Evolutionary conservation across 2,797 vertebrate genomes (phyloP).

Genomic region (Forpus xanthops): DNA sequence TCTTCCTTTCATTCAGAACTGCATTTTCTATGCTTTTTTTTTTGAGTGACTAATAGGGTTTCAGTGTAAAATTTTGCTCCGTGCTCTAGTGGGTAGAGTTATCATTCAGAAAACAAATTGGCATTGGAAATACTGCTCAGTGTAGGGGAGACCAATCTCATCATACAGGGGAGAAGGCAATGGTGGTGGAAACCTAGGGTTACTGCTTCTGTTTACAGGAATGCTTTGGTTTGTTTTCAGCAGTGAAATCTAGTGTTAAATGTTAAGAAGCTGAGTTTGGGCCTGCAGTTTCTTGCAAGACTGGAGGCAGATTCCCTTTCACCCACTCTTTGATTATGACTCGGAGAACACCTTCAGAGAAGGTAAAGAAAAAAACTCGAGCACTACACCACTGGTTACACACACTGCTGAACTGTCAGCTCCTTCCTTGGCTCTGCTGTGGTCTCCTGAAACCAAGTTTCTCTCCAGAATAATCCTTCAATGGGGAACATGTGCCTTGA

Average conservation of each 20-base stretch:
- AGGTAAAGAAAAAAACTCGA: background rate
- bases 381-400: background rate
- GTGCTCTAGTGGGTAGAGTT: background rate
- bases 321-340: background rate
- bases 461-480: background rate
- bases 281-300: background rate
- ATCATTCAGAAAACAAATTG: background rate
- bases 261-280: background rate
- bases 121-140: background rate
- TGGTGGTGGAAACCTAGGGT: background rate
- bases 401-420: background rate
- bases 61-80: background rate
- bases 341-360: background rate
- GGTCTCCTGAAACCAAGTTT: background rate
- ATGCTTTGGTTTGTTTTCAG: background rate
- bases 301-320: background rate
- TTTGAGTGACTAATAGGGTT: background rate
- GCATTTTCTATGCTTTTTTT: background rate
- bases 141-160: background rate
- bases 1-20: background rate
- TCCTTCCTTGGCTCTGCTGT: background rate
- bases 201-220: background rate
- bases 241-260: background rate
- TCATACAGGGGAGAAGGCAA: background rate
- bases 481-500: rapidly evolving